These are phyloP conservation scores for Venusia cambrica DNA, from an alignment of 2,888 invertebrate species.

Conservation along the genomic window DNA sequence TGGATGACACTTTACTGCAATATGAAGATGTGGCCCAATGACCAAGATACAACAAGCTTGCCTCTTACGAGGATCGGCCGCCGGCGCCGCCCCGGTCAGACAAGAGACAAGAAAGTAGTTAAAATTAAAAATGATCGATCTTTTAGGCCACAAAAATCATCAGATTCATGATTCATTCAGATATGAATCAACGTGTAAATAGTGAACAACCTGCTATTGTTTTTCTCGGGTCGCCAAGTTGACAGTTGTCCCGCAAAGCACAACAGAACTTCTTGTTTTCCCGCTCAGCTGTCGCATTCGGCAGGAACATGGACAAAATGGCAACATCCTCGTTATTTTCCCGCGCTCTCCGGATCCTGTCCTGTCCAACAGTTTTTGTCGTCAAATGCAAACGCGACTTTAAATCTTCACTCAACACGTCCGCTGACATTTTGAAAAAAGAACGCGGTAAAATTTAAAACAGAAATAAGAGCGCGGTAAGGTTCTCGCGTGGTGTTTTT, in stretches of 20 bases:
- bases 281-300: slow-evolving; percentile 82
- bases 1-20: too few species aligned
- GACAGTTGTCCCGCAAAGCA: slow-evolving; percentile 87
- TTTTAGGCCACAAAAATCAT: too few species aligned
- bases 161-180: too few species aligned
- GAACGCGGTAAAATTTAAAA: slow-evolving; percentile 30
- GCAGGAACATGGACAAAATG: slow-evolving; percentile 91
- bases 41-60: too few species aligned
- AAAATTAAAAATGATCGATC: too few species aligned
- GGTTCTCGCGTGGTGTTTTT: slow-evolving; percentile 38
- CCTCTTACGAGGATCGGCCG: too few species aligned
- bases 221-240: slow-evolving; percentile 88
- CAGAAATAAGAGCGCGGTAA: slow-evolving; percentile 45
- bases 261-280: slow-evolving; percentile 90
- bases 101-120: too few species aligned
- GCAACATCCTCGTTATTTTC: slow-evolving; percentile 94
- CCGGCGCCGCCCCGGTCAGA: too few species aligned
- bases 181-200: too few species aligned
- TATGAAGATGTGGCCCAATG: too few species aligned
- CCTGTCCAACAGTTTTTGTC: slow-evolving; percentile 91
- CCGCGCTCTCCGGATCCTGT: slow-evolving; percentile 88
- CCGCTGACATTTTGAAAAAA: slow-evolving; percentile 83
- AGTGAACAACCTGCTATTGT: slow-evolving; percentile 91
- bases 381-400: slow-evolving; percentile 86
- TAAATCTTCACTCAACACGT: slow-evolving; percentile 89